Base-by-base conservation (phyloP, 2,797 vertebrate species). In the Halcyon chelicuti region DNA sequence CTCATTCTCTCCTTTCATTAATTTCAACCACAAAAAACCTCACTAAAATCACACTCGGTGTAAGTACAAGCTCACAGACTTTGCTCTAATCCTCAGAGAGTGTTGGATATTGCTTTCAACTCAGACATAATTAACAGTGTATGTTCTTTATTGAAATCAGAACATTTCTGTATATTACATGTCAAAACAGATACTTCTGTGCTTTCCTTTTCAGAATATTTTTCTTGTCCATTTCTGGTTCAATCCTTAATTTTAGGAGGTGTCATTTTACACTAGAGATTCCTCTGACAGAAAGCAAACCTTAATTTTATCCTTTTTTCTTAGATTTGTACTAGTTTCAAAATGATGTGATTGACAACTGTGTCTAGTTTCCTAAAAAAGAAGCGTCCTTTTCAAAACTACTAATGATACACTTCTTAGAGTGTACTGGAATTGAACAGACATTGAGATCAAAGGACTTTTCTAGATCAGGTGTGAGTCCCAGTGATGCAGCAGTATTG, bases 1-100 rank as follows among this genome's bases (percentile, higher is more conserved):
- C 7, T 88, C 25, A 52, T 84, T 94, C 28, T 90, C 40, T 74
- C 29, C 12, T 75, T 89, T 76, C 54, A 80, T 96, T 88, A 83
- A 39, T 91, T 90, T 76, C 70, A 81, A 66, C 55, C 67, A 39
- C 46, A 81, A 39, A 91, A 86, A 83, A 46, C 0, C 11, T 71
- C 14, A 85, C 26, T 72, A 62, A 89, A 89, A 88, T 83, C 35
- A 17, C 40, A 26, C 67, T 87, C 1, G 1, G 44, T 37, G 3
- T 77, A 95, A 94, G 8, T 39, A 29, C 19, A 23, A 35, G 7
- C 22, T 84, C 49, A 62, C 15, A 71, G 63, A 42, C 62, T 86
- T 92, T 74, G 37, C 47, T 89, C 15, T 88, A 82, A 94, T 89
- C 31, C 67, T n/a, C 37, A 63, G 2, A 47, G 51, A 18, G 18